A percentile compares a stretch with the other conserved stretches of the same genome.
Conservation (phyloP, 1,140 invertebrate species). For the Littorina saxatilis region DNA sequence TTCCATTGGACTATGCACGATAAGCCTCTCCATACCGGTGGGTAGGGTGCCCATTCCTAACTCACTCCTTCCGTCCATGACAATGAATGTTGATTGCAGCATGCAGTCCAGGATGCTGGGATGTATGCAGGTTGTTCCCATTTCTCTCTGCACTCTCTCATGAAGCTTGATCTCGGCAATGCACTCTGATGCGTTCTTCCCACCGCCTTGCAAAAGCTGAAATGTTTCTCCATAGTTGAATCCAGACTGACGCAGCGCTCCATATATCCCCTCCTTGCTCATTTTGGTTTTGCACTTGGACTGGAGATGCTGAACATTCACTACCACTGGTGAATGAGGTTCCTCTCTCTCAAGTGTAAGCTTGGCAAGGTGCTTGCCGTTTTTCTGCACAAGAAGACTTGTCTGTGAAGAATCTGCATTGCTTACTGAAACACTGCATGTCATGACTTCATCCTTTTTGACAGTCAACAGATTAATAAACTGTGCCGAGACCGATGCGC, state of each 20-base stretch:
- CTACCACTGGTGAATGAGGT: too few species aligned
- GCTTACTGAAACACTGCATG: neutral
- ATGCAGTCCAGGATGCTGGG: slow-evolving; percentile 59
- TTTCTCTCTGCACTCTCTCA: slow-evolving; percentile 43
- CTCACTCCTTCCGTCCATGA: neutral
- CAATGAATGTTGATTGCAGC: slow-evolving; percentile 47
- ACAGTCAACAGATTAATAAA: slow-evolving; percentile 30
- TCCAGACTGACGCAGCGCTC: slow-evolving; percentile 45
- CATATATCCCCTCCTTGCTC: slow-evolving; percentile 48
- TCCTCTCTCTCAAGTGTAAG: neutral
- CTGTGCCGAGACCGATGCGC: slow-evolving; percentile 26
- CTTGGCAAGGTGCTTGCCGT: neutral
- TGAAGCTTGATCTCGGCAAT: slow-evolving; percentile 47
- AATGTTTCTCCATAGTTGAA: slow-evolving; percentile 53
- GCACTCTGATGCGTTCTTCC: slow-evolving; percentile 49
- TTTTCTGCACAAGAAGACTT: neutral
- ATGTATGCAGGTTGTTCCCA: slow-evolving; percentile 51
- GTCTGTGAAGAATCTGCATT: neutral
- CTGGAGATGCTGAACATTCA: slow-evolving; percentile 37
- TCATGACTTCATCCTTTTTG: neutral
- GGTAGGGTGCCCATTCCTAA: slow-evolving; percentile 22
- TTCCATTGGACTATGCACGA: slow-evolving; percentile 24
- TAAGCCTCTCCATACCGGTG: slow-evolving; percentile 22
- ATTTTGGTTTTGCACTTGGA: slow-evolving; percentile 44
- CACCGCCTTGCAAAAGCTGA: slow-evolving; percentile 40